phyloP scores from a whole-genome alignment of 1,140 invertebrate genomes.

The Ips nitidus region DNA sequence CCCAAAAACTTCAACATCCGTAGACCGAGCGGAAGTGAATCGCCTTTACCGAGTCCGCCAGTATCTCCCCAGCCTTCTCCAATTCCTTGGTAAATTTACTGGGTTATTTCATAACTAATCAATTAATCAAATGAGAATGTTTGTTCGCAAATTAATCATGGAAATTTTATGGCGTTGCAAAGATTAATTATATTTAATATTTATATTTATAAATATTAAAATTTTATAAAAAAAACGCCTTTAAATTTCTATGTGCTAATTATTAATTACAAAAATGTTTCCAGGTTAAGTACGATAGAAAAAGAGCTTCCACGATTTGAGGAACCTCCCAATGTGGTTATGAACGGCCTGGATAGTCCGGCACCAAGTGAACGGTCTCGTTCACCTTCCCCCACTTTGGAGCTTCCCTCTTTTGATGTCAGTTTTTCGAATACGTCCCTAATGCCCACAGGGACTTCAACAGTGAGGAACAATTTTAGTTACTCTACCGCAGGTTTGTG shows the following conservation, averaged over 20 bases:
- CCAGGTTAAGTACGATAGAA: constrained; percentile 36
- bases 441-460: not conserved
- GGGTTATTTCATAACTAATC: not conserved
- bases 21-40: constrained; percentile 50
- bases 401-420: constrained; percentile 40
- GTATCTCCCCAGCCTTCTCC: constrained; percentile 44
- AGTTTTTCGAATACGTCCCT: constrained; percentile 34
- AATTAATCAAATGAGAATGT: no score
- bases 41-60: constrained; percentile 40
- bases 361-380: constrained; percentile 44
- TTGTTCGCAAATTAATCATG: no score
- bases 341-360: constrained; percentile 43
- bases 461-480: constrained; percentile 28
- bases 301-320: constrained; percentile 41
- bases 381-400: constrained; percentile 47
- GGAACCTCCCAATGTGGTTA: constrained; percentile 38
- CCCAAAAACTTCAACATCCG: constrained; percentile 69
- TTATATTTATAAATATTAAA: no score
- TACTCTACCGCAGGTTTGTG: constrained; percentile 31
- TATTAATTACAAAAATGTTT: no score
- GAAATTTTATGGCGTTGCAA: no score
- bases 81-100: constrained; percentile 44
- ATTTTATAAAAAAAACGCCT: no score
- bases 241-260: no score
- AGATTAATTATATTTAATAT: no score